Base-by-base conservation (phyloP, 2,113 vertebrate species). In the Plectropomus leopardus region DNA sequence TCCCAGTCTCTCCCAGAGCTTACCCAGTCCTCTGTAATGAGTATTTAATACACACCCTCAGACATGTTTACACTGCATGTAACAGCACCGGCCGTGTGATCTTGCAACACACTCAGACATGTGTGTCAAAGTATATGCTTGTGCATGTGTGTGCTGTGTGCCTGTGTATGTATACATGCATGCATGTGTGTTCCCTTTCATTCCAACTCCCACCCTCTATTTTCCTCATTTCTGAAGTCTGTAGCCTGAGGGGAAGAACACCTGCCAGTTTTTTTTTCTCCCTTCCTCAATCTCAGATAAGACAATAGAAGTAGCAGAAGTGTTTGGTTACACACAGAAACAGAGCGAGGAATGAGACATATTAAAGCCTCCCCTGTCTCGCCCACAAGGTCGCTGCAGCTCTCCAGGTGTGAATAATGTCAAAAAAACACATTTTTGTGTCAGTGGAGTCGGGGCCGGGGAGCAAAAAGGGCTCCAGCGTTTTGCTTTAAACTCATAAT, bases 31-130 rank as follows among this genome's bases (percentile, higher is more conserved):
- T 78, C 86, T 89, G 84, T 92, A 93, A 93, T 92, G 91, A 94
- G 85, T 84, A 90, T 92, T 90, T 92, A 92, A 94, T 84, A 89
- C 92, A 92, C 92, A 89, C 92, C 91, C 91, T 90, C 84, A 89
- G 90, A 92, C 90, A 86, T 94, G 93, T 94, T 94, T 93, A 94
- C 88, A 90, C 88, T 91, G 85, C 81, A 88, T 81, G 88, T 89
- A 93, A 91, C 86, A 86, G 90, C 86, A 86, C 60, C 34, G 81
- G 74, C 82, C 84, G 88, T 92, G 88, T 92, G 91, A 93, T 92
- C 89, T 89, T 82, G 87, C 83, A 74, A 87, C 86, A 83, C 86
- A 87, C 84, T 80, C 69, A 75, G 80, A 90, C 77, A 74, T 85
- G 79, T 79, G 68, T 84, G 85, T 86, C 67, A 84, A 72, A 77